Conservation (phyloP, 2,888 invertebrate species). For the Plagodis dolabraria region DNA sequence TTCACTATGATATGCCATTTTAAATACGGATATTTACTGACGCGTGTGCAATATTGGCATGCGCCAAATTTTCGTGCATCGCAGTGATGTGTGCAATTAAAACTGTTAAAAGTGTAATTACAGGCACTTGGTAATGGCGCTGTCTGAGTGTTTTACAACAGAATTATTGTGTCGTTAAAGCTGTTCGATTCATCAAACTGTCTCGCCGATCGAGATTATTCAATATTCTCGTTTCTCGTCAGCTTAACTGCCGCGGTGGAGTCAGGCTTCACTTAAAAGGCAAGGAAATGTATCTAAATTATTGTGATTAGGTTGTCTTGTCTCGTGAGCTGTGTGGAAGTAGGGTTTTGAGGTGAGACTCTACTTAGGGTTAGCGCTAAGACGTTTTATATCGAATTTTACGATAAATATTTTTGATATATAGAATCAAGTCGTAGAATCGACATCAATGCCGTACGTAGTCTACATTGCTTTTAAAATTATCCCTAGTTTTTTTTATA, state of each 20-base stretch:
- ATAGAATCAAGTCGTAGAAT: too few species aligned
- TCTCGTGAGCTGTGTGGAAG: slow-evolving; percentile 27
- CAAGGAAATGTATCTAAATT: slow-evolving; percentile 52
- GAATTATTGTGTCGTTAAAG: slow-evolving; percentile 37
- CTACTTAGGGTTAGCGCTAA: slow-evolving; percentile 1
- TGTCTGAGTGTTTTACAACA: slow-evolving; percentile 23
- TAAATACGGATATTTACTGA: slow-evolving; percentile 26
- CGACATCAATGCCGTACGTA: too few species aligned
- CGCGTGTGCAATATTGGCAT: slow-evolving; percentile 30
- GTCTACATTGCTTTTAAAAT: too few species aligned
- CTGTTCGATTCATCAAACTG: slow-evolving; percentile 40
- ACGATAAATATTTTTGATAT: too few species aligned
- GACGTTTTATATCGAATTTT: too few species aligned
- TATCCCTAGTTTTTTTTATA: too few species aligned
- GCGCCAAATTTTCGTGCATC: slow-evolving; percentile 36
- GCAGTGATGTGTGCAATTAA: slow-evolving; percentile 34
- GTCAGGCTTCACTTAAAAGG: slow-evolving; percentile 47
- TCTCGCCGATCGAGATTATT: slow-evolving; percentile 46
- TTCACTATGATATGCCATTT: slow-evolving; percentile 31
- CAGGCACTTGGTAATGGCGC: slow-evolving; percentile 34
- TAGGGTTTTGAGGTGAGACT: slow-evolving; percentile 39
- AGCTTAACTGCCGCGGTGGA: slow-evolving; percentile 32
- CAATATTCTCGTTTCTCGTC: slow-evolving; percentile 47
- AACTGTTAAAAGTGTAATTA: slow-evolving; percentile 33
- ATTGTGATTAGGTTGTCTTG: slow-evolving; percentile 46